These are phyloP conservation scores for Oscheius sp. DNA, from an alignment of 2,888 invertebrate genomes.

Conservation along the genomic window DNA sequence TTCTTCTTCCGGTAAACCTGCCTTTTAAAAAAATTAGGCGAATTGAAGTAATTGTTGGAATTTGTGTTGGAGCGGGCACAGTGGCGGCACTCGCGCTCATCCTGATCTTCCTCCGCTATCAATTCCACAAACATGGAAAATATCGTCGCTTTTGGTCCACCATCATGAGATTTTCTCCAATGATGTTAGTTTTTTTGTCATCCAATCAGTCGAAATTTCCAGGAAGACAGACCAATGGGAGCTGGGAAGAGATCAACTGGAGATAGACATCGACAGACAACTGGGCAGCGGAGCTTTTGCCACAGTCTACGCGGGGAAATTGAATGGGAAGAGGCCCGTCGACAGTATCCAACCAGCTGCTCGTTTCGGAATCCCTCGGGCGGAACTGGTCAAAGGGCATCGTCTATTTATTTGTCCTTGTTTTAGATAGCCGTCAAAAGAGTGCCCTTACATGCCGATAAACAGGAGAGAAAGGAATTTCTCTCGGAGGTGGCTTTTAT, in stretches of 20 bases:
- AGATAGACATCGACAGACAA: not conserved
- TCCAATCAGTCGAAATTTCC: not conserved
- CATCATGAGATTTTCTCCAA: not conserved
- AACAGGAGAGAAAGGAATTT: not conserved
- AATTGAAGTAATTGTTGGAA: not conserved
- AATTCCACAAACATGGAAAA: too few species aligned
- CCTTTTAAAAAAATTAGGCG: not conserved
- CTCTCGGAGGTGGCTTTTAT: not conserved
- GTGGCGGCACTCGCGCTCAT: not conserved
- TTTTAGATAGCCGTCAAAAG: constrained; percentile 15
- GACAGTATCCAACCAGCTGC: not conserved
- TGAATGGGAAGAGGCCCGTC: not conserved
- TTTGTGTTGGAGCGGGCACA: not conserved
- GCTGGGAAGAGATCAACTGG: not conserved
- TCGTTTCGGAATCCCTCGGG: too few species aligned
- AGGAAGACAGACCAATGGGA: not conserved
- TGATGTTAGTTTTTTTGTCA: not conserved
- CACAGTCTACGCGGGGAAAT: not conserved
- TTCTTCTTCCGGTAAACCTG: not conserved
- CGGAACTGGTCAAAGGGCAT: too few species aligned
- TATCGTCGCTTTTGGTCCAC: not conserved
- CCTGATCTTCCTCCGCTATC: not conserved
- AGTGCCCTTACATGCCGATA: not conserved
- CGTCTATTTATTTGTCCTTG: too few species aligned
- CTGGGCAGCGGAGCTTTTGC: not conserved